Evolutionary conservation across 1,140 invertebrate genomes (phyloP), one percentile per base, ranked within the genome.

Genomic region (Aphaenogaster floridana): DNA sequence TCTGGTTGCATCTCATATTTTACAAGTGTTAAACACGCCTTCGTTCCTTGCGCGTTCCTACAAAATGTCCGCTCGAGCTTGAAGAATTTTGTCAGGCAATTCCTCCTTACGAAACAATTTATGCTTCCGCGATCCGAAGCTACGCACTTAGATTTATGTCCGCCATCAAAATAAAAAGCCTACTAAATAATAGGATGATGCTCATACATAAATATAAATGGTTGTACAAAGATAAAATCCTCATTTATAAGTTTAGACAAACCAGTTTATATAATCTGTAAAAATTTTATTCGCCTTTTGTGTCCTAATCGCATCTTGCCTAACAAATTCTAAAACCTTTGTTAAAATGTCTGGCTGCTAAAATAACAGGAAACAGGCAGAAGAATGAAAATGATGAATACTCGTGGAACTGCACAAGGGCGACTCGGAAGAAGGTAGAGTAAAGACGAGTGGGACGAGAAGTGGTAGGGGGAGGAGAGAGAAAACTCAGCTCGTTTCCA

Each of bases 401-500:
- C 17, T 61, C 39, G 48, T 72, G 77, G 78, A 90, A 88, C 71
- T 78, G 81, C 79, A 84, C 63, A 90, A 88, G 74, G 59, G 74
- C 80, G 66, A 57, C 17, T 48, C 15, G 68, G 52, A 66, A 48
- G 84, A 87, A 89, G 77, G 81, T 69, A 66, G 21, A 61, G 77
- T 81, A 86, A 90, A 86, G 45, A 61, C 69, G 69, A 89, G 66
- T 69, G 77, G 50, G 83, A 52, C 4, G 71, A 48, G 50, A 50
- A 78, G 68, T 74, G 68, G 69, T n/a, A 39, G 39, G 71, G 72
- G 61, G 64, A 84, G 63, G 86, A 89, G 76, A 91, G 90, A 89
- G 93, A 93, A 93, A 93, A 93, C 92, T 93, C 92, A 85, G 89
- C 89, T 93, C 91, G 92, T 93, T 92, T 92, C 89, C 88, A 90